phyloP scores from a whole-genome alignment of 2,797 vertebrate species.

The Pterois miles region DNA sequence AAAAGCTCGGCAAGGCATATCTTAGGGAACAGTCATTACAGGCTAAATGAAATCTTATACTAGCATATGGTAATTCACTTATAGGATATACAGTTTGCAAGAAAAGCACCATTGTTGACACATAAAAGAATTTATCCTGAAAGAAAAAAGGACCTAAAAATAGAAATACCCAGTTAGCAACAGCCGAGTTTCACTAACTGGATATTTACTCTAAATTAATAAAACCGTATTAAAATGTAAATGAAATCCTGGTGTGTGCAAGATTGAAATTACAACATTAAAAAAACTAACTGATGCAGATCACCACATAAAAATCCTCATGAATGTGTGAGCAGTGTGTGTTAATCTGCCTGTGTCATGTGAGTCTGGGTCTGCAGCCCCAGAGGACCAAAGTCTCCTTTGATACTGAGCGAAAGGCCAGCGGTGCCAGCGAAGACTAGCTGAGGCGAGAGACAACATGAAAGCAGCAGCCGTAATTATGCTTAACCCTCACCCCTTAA shows the following conservation, averaged over 20 bases:
- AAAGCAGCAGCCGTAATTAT: slow-evolving; percentile 67
- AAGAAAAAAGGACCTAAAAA: background rate
- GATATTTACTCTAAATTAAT: background rate
- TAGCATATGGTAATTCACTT: background rate
- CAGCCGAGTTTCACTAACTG: background rate
- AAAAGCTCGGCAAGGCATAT: too few relatives aligned
- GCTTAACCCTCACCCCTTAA: slow-evolving; percentile 59
- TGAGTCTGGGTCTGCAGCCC: slow-evolving; percentile 7
- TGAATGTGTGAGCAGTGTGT: background rate
- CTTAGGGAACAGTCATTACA: background rate
- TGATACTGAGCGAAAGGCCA: slow-evolving; percentile 65
- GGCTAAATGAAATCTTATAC: background rate
- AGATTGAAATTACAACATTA: background rate
- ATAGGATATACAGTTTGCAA: background rate
- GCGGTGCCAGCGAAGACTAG: slow-evolving; percentile 39
- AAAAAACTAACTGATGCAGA: slow-evolving; percentile 13
- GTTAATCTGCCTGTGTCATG: background rate
- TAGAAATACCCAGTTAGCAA: background rate
- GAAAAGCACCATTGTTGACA: background rate
- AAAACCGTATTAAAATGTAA: slow-evolving; percentile 9
- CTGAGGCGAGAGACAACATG: slow-evolving; percentile 56
- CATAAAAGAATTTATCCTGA: background rate
- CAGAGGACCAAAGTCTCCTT: slow-evolving; percentile 57
- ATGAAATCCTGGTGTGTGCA: background rate
- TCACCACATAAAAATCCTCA: slow-evolving; percentile 17